Conservation (phyloP, 2,113 vertebrate genomes). For the Recurvirostra avosetta region DNA sequence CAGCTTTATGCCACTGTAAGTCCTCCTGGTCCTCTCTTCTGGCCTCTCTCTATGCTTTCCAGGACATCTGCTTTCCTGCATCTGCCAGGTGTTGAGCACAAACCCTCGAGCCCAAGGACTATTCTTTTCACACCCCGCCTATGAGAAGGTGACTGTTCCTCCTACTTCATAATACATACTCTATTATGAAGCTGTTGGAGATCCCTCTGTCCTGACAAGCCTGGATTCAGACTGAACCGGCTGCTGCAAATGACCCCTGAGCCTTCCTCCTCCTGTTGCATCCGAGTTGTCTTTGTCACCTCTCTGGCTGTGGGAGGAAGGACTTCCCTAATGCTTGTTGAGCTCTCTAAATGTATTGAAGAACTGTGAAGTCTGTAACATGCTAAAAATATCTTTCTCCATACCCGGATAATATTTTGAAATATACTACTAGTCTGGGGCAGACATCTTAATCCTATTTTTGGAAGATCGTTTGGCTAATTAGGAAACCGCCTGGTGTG, state of each 20-base stretch:
- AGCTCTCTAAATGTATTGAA: neutral
- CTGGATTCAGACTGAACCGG: neutral
- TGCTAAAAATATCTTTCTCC: neutral
- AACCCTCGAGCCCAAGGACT: neutral
- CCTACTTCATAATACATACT: neutral
- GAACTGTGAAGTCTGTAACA: neutral
- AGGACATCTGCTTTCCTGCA: neutral
- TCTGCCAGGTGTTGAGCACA: neutral
- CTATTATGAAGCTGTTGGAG: neutral
- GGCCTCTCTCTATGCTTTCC: neutral
- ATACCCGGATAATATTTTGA: neutral
- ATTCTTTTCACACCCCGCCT: neutral
- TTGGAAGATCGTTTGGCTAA: neutral
- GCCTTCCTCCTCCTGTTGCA: neutral
- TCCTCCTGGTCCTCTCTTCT: neutral
- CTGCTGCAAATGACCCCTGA: neutral
- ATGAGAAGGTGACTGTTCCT: neutral
- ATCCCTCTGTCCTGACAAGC: neutral
- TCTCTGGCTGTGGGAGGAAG: neutral
- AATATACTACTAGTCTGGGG: neutral
- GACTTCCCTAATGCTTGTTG: neutral
- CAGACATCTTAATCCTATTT: neutral
- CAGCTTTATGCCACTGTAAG: neutral
- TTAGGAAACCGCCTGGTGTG: neutral
- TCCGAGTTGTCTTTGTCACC: neutral